phyloP scores from a whole-genome alignment of 64 coral and sea anemone species.

The Montipora capricornis region DNA sequence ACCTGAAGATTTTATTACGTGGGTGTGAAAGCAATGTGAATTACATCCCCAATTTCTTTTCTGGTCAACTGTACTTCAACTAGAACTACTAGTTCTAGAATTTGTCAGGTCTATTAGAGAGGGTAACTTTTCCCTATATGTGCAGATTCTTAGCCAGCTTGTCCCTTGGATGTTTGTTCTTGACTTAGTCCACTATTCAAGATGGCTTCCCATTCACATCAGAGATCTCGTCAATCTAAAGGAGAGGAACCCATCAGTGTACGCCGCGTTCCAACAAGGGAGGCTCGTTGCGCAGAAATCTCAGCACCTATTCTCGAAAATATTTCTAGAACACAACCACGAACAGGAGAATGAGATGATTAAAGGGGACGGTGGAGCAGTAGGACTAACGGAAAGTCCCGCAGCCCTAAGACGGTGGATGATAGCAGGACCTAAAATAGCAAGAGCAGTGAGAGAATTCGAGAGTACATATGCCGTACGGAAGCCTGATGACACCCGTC shows the following conservation, averaged over 20 bases:
- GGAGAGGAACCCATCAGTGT: not conserved
- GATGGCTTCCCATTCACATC: not conserved
- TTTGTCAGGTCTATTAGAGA: no score
- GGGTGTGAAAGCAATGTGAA: no score
- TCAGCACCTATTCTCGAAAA: not conserved
- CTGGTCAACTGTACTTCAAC: no score
- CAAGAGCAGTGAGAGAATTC: not conserved
- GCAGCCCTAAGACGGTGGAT: not conserved
- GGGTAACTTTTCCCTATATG: not conserved
- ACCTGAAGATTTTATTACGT: no score
- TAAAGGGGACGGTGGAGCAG: slow-evolving; percentile 5
- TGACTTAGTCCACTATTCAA: not conserved
- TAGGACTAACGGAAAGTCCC: not conserved
- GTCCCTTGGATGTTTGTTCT: slow-evolving; percentile 41
- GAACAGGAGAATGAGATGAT: slow-evolving; percentile 6
- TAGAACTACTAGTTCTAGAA: no score
- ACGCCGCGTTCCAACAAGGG: not conserved
- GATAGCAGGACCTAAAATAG: not conserved
- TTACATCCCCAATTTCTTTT: no score
- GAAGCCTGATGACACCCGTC: not conserved
- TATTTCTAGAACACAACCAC: not conserved
- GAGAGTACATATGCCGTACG: no score
- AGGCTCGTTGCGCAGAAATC: not conserved
- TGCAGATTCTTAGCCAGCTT: not conserved
- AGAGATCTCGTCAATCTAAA: not conserved